A percentile compares a stretch with the other conserved stretches of the same genome.
Evolutionary conservation across 2,888 invertebrate species (phyloP).

Genomic region (Scaptomyza cyrtandrae): DNA sequence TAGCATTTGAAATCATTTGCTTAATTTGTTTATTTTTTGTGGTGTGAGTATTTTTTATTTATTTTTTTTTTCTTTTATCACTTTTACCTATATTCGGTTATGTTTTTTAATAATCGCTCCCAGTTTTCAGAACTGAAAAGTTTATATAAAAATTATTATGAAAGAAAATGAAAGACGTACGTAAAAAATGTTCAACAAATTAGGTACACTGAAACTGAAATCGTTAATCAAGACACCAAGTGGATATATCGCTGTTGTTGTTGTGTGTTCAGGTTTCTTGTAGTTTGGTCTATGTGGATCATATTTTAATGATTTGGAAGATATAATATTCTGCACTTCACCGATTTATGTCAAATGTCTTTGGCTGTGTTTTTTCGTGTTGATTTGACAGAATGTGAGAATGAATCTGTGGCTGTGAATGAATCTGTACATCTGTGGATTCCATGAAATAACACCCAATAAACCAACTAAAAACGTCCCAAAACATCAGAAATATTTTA

Average conservation of each 20-base stretch:
- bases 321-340: conserved; percentile 9
- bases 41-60: conserved; percentile 38
- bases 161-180: conserved; percentile 64
- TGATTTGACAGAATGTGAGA: conserved; percentile 3
- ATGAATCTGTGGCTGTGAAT: conserved; percentile 31
- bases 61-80: conserved; percentile 36
- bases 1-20: conserved; percentile 58
- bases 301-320: conserved; percentile 21
- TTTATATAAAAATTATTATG: conserved; percentile 79
- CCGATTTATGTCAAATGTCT: conserved; percentile 21
- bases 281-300: conserved; percentile 8
- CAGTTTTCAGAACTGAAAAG: conserved; percentile 85
- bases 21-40: conserved; percentile 42
- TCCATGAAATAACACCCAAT: conserved; percentile 25
- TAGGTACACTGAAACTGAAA: conserved; percentile 57
- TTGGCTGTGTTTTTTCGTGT: conserved; percentile 22
- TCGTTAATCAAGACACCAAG: conserved; percentile 54
- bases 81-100: conserved; percentile 85
- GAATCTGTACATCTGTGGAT: conserved; percentile 19
- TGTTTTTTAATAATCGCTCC: conserved; percentile 85
- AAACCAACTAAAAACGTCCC: background rate
- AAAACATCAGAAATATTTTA: background rate
- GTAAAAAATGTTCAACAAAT: conserved; percentile 56
- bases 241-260: conserved; percentile 10
- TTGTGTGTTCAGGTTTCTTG: background rate